Evolutionary conservation across 1,140 invertebrate genomes (phyloP), one percentile per base, ranked within the genome.

Genomic region (Papilio aristodemus): DNA sequence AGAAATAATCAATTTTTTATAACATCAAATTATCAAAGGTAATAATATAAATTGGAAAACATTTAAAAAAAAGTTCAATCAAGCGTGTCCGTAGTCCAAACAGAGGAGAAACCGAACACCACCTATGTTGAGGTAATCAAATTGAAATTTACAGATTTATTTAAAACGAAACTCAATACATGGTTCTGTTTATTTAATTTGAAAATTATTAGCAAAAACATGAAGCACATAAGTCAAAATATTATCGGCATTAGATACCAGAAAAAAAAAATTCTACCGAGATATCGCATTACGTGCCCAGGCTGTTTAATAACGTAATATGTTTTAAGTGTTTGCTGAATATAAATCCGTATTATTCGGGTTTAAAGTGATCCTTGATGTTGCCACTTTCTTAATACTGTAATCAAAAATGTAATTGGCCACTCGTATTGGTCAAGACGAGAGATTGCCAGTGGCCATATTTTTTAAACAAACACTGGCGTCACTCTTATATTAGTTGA

Each of bases 1-100:
- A 32, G n/a, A 43, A 50, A 2, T 8, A 22, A n/a, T n/a, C n/a
- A 19, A 17, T 4, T 11, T 50, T 19, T 11, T 50, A 10, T 50
- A 50, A 19, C 14, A 50, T 50, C 0, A 7, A 58, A 57, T 57
- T 41, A 41, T 32, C 58, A 37, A 37, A 17, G 32, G 59, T 62
- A 13, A 32, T 32, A 32, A 3, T 32, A 32, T 3, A 32, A 37
- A 62, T n/a, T 37, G 5, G 36, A 11, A 39, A 62, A 62, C 36
- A 60, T 60, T 17, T n/a, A n/a, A n/a, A n/a, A 7, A 60, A 60
- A 60, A 60, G 14, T 60, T 19, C 58, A 60, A 60, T 60, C 58
- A 60, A 14, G 14, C 10, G 38, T 62, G 36, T 60, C 32, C 6
- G 8, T 14, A 19, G 10, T 4, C 4, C 58, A 62, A 62, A 62